These are phyloP conservation scores for Cherax destructor DNA, from an alignment of 1,140 invertebrate genomes.

Conservation along the genomic window DNA sequence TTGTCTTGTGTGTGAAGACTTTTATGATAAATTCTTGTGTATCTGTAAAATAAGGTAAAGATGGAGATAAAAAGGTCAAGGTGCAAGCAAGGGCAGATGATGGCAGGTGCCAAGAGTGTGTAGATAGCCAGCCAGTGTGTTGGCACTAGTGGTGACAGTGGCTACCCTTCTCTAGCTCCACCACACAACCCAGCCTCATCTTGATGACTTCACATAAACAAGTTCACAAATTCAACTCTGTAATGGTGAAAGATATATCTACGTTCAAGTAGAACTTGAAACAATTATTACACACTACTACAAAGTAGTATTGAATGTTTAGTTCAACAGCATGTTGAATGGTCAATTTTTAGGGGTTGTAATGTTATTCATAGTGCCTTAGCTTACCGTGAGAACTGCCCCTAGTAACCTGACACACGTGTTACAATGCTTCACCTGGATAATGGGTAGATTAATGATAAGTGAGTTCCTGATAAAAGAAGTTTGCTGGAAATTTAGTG, in stretches of 20 bases:
- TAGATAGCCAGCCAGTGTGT: constrained; percentile 28
- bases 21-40: neutral
- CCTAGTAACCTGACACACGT: too few species aligned
- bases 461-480: neutral
- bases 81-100: constrained; percentile 20
- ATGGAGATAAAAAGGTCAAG: constrained; percentile 10
- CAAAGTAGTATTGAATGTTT: neutral
- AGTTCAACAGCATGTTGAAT: too few species aligned
- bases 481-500: neutral
- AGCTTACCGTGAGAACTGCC: too few species aligned
- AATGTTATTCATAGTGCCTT: too few species aligned
- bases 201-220: neutral
- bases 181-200: neutral
- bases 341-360: too few species aligned
- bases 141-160: constrained; percentile 14
- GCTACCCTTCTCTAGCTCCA: neutral
- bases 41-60: constrained; percentile 6
- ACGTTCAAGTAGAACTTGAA: neutral
- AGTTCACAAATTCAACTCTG: neutral
- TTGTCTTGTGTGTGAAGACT: too few species aligned
- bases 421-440: neutral
- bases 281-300: neutral
- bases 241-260: neutral
- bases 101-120: constrained; percentile 26
- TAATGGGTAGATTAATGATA: constrained; percentile 11